Conservation (phyloP, 2,888 invertebrate species). For the Caenorhabditis sp. region DNA sequence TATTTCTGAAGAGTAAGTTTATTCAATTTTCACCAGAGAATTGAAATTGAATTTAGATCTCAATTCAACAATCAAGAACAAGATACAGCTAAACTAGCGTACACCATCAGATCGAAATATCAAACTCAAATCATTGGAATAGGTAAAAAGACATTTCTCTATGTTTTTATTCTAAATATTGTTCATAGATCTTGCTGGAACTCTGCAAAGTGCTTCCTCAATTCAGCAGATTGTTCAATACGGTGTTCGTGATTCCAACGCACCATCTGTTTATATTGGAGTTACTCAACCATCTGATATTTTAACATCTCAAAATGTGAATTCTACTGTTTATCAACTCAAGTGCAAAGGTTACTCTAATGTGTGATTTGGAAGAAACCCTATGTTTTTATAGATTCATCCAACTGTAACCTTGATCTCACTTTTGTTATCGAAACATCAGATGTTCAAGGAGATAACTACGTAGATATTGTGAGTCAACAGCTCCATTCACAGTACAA, state of each 20-base stretch:
- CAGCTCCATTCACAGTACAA: neutral
- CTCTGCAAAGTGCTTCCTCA: neutral
- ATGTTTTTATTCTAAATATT: neutral
- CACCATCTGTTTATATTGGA: constrained; percentile 24
- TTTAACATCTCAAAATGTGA: constrained; percentile 3
- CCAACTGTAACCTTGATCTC: constrained; percentile 25
- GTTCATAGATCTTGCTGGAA: constrained; percentile 24
- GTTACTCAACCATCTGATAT: constrained; percentile 13
- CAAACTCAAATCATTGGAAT: constrained; percentile 32
- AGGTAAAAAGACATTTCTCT: constrained; percentile 5
- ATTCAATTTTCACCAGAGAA: neutral
- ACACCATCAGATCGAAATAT: constrained; percentile 11
- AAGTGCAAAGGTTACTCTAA: constrained; percentile 14
- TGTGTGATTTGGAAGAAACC: neutral
- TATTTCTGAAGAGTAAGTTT: constrained; percentile 24
- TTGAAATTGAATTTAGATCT: constrained; percentile 5
- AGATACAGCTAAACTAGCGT: neutral
- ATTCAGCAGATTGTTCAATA: constrained; percentile 23
- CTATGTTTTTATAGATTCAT: neutral
- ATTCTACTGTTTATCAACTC: constrained; percentile 17
- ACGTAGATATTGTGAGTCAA: constrained; percentile 19
- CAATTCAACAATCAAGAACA: neutral
- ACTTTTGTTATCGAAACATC: constrained; percentile 40
- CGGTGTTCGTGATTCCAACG: constrained; percentile 14
- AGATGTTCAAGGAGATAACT: constrained; percentile 16